These are phyloP conservation scores for Clarias magur DNA, from an alignment of 2,113 vertebrate species.

Conservation along the genomic window DNA sequence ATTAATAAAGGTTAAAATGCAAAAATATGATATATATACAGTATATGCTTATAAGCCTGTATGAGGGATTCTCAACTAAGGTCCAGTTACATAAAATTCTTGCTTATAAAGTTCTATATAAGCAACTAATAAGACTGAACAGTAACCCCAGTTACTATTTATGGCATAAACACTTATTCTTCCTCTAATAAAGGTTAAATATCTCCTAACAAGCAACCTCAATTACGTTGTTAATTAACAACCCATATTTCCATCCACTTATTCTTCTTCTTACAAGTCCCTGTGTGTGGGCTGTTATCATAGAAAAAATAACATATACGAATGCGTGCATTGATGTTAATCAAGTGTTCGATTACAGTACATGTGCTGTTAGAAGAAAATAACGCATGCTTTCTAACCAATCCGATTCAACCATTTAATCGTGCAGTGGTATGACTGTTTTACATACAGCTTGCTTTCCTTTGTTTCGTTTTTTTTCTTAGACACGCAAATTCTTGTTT, in stretches of 20 bases:
- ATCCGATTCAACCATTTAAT: background rate
- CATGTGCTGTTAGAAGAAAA: background rate
- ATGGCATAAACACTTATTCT: background rate
- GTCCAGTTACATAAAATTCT: background rate
- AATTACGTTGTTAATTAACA: background rate
- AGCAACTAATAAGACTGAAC: background rate
- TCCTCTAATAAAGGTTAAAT: background rate
- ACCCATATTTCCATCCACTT: background rate
- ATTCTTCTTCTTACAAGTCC: background rate
- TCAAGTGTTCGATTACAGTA: no score
- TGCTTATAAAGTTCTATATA: background rate
- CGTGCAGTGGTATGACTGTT: background rate
- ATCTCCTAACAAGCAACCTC: background rate
- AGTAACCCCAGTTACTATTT: background rate
- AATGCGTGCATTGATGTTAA: background rate
- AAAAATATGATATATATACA: background rate
- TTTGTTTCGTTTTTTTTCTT: background rate
- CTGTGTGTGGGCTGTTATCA: background rate
- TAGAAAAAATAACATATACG: background rate
- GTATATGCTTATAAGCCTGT: background rate
- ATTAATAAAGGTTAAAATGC: background rate
- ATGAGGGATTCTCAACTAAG: background rate
- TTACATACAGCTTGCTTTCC: background rate
- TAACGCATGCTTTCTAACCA: background rate
- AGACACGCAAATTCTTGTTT: background rate